Evolutionary conservation across 2,888 invertebrate species (phyloP), one percentile per base, ranked within the genome.

Genomic region (Lymantria monacha): DNA sequence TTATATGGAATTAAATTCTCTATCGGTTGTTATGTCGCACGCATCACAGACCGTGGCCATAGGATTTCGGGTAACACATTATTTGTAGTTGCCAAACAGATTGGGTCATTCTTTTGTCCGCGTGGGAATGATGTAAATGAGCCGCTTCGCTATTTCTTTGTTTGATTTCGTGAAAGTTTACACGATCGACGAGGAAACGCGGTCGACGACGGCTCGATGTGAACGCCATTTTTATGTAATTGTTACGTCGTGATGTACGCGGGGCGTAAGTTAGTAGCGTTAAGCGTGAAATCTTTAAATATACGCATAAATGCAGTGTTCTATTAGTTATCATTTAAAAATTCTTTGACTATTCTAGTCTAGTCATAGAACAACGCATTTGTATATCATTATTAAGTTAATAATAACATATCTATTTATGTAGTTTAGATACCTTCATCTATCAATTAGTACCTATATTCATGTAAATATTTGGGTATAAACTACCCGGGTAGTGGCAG

Each of bases 101-200:
- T 88, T 86, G 85, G 88, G 84, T 83, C 86, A 88, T 88, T 89
- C 89, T 86, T 81, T 91, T 91, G 89, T 91, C 86, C 86, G 85
- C 85, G 86, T 91, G 90, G 87, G 90, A 91, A 89, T 78, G 83
- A 91, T 91, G 90, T 85, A 90, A 91, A 90, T 90, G 89, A 89
- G 86, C 80, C 74, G 74, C 81, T 83, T 87, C 85, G 84, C 88
- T 87, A 88, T 89, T 88, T 90, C 90, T 90, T 90, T 90, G 90
- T 90, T 90, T 90, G 90, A 90, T 90, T 88, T 90, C 88, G 90
- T 89, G 90, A 90, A 90, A 90, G 89, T 91, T 87, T 87, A 89
- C 88, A 87, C 89, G 89, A 89, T 88, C 85, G 89, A 85, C 81
- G 83, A 85, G 87, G 89, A 87, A 89, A 87, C 85, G 83, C 85